Base-by-base conservation (phyloP, 2,797 vertebrate genomes). In the Geotrypetes seraphini region DNA sequence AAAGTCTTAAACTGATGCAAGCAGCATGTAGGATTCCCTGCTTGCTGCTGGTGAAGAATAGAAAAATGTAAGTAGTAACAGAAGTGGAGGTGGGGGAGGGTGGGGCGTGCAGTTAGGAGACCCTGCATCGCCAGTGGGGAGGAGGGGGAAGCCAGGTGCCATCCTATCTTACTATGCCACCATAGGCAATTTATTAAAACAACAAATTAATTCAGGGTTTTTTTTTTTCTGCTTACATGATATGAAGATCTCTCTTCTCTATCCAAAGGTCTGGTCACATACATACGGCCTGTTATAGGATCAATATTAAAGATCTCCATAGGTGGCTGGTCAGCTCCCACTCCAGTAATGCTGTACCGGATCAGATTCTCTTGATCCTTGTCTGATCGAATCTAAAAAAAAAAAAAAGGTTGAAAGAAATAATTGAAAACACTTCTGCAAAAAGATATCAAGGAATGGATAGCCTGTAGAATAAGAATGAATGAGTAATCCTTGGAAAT, bases 231-330 rank as follows among this genome's bases (percentile, higher is more conserved):
- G 50, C 92, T 90, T 68, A 96, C 92, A 0, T 96, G 90, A 57
- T 96, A 96, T 18, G 92, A 96, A 6, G 94, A 92, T 19, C 90
- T 82, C 45, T 91, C 88, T 28, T 97, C 94, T 26, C 94, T 73
- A 67, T 97, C 91, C 56, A 97, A 85, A 1, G 94, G 92, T 50
- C 91, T 86, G 1, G 90, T 96, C 57, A 97, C 94, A 0, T 90
- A 93, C 94, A 97, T 94, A 43, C 91, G 88, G 19, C 94, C 94
- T 0, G 88, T 74, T 61, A 92, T 86, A 0, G 92, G 90, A 63
- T 96, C 91, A 3, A 97, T 97, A 51, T 71, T 94, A 79, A 96
- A 97, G 25, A 97, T 87, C 67, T 95, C 94, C 43, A 90, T 96
- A 1, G 94, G 94, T 0, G 94, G 92, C 53, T 97, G 94, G 80